Evolutionary conservation across 2,888 invertebrate genomes (phyloP).

Genomic region (Cheilosia soror): DNA sequence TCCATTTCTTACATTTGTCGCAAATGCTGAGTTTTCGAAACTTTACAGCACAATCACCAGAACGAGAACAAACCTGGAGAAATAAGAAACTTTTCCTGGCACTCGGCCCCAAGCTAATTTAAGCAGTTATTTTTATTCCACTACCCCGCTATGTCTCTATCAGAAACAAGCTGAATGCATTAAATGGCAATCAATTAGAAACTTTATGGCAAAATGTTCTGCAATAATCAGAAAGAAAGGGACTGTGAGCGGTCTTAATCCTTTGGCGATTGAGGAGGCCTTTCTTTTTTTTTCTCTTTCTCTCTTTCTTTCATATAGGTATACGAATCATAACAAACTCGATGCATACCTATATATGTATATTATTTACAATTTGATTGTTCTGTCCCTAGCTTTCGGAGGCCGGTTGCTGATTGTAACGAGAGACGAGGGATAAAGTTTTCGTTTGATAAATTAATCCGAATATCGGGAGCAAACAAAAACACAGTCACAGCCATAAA

Average conservation of each 20-base stretch:
- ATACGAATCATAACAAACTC: background rate
- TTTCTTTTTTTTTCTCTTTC: background rate
- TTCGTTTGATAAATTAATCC: constrained; percentile 64
- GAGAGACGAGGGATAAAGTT: constrained; percentile 57
- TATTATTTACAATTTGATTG: constrained; percentile 40
- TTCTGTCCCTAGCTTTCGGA: constrained; percentile 29
- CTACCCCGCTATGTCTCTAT: constrained; percentile 11
- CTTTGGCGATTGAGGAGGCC: constrained; percentile 11
- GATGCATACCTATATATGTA: constrained; percentile 18
- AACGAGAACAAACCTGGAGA: background rate
- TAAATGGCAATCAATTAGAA: constrained; percentile 74
- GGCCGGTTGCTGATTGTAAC: constrained; percentile 49
- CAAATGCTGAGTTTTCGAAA: constrained; percentile 54
- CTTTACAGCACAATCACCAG: constrained; percentile 48
- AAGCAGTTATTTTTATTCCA: background rate
- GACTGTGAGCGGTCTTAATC: constrained; percentile 45
- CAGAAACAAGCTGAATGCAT: constrained; percentile 70
- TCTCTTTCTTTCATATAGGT: background rate
- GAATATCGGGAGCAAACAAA: constrained; percentile 24
- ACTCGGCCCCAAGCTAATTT: background rate
- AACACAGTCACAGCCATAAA: constrained; percentile 11
- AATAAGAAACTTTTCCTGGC: constrained; percentile 35
- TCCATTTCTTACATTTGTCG: constrained; percentile 64
- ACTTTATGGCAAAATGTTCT: constrained; percentile 72
- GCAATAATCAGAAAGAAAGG: constrained; percentile 55